phyloP scores from a whole-genome alignment of 2,113 vertebrate species.

The Nestor notabilis region DNA sequence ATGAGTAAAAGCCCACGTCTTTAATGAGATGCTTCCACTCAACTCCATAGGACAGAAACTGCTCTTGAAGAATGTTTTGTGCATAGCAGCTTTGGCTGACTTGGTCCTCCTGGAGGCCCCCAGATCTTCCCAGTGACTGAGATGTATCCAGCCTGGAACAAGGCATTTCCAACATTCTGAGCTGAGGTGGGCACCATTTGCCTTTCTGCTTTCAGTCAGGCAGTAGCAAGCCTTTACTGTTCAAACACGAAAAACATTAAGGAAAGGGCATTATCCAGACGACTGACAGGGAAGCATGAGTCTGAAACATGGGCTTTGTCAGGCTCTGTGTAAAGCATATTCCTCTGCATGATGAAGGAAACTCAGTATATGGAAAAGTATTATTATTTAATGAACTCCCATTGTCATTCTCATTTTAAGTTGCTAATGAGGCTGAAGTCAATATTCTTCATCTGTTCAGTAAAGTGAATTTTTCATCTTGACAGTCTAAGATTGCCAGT shows the following conservation, averaged over 20 bases:
- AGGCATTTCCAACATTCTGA: neutral
- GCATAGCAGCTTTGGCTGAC: fast-evolving
- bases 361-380: slow-evolving; percentile 32
- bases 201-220: neutral
- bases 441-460: slow-evolving; percentile 41
- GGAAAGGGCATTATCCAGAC: neutral
- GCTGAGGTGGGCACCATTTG: neutral
- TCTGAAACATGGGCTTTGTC: neutral
- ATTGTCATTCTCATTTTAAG: slow-evolving; percentile 61
- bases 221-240: neutral
- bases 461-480: slow-evolving; percentile 59
- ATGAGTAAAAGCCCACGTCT: neutral
- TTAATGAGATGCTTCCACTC: neutral
- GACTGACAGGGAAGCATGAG: neutral
- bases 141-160: neutral
- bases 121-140: neutral
- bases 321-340: neutral
- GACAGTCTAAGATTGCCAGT: slow-evolving; percentile 50
- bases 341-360: neutral
- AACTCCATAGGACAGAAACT: neutral
- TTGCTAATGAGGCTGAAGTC: slow-evolving; percentile 60
- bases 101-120: neutral
- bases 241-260: neutral
- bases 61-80: neutral
- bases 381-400: slow-evolving; percentile 59